Base-by-base conservation (phyloP, 2,888 invertebrate species). In the Cheilosia vernalis region DNA sequence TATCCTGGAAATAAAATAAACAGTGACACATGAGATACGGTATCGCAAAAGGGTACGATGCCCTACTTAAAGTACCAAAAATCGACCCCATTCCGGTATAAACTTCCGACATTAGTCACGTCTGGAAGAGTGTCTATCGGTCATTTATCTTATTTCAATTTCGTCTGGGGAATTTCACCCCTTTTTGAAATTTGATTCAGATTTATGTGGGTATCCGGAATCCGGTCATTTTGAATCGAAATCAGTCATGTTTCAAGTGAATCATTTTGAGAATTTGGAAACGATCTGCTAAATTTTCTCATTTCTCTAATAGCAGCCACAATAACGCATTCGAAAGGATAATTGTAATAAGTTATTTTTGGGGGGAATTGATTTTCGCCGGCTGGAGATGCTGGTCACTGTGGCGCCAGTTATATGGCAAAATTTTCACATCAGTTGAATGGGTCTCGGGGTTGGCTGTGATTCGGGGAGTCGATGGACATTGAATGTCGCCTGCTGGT, bases 1-100 rank as follows among this genome's bases (percentile, higher is more conserved):
- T 88, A 88, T 92, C 92, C 92, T 92, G 87, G 7, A 89, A 90
- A 4, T 2, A 80, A 56, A 81, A 27, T 74, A 56, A 30, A 40
- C 27, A 17, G 17, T 33, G 10, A 47, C 42, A 19, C 15, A 51
- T 51, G 15, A 51, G 24, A 24, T 6, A 51, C 24, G 13, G 9
- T 4, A 51, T 51, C 13, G 17, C 6, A 10, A 24, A 51, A 51
- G 24, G 21, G 13, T 47, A 17, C 30, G 49, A 37, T 15, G 19
- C 30, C 21, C 44, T 61, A 61, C 42, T 79, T 78, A 67, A 51
- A 79, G 64, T 27, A 47, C 40, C 49, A 47, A 66, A 60, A 69
- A 80, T 80, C 70, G 40, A 53, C 51, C 70, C 47, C 80, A 80
- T 76, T 64, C 63, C 74, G 42, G 53, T 53, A 58, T 66, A 66